These are phyloP conservation scores for Azemiops feae DNA, from an alignment of 2,113 vertebrate species.

Conservation along the genomic window DNA sequence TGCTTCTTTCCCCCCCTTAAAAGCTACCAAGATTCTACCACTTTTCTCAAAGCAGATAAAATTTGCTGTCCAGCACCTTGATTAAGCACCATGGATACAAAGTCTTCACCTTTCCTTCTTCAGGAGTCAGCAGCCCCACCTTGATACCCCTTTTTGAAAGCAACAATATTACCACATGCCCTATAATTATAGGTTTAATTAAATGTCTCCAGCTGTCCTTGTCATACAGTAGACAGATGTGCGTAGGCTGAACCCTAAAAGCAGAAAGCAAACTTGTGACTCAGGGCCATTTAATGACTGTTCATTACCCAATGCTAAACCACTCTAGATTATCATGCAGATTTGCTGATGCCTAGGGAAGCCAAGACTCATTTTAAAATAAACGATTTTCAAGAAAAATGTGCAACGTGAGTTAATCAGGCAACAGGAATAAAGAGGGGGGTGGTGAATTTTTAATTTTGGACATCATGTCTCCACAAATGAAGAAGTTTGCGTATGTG, in stretches of 20 bases:
- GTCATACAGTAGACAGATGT: neutral
- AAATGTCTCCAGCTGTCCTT: neutral
- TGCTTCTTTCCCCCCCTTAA: neutral
- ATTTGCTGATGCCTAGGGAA: slow-evolving; percentile 28
- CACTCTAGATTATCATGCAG: slow-evolving; percentile 21
- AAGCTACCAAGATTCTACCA: neutral
- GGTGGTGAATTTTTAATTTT: slow-evolving; percentile 16
- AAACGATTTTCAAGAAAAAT: slow-evolving; percentile 15
- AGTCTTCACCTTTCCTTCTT: slow-evolving; percentile 9
- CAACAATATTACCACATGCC: neutral
- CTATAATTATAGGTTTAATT: neutral
- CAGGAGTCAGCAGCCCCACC: neutral
- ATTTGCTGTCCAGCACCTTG: neutral
- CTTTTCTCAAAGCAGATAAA: neutral
- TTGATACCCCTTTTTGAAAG: neutral
- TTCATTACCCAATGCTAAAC: slow-evolving; percentile 4
- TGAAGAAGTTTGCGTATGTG: neutral
- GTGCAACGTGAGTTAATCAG: neutral
- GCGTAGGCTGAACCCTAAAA: slow-evolving; percentile 41
- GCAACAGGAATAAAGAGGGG: neutral
- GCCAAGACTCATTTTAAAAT: neutral
- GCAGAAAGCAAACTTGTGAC: slow-evolving; percentile 36
- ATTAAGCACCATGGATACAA: neutral
- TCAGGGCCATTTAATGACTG: slow-evolving; percentile 38
- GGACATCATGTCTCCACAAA: neutral